Conservation (phyloP, 23 tunicate genomes). For the Corella eumyota region DNA sequence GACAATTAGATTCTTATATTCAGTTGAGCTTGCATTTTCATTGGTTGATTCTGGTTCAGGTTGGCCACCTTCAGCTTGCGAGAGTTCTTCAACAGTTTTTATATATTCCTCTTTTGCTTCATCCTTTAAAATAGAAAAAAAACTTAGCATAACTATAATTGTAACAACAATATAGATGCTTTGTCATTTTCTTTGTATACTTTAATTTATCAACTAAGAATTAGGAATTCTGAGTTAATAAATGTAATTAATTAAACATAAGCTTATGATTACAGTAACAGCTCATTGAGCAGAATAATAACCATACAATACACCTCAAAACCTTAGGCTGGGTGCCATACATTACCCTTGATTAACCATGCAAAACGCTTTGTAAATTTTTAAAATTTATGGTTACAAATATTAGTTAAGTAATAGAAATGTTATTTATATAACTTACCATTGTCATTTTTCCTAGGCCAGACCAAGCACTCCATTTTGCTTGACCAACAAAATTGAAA, state of each 20-base stretch:
- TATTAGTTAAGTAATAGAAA: not conserved
- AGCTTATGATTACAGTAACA: too few relatives aligned
- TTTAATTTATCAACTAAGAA: too few relatives aligned
- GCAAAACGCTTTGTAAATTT: not conserved
- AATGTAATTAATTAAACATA: too few relatives aligned
- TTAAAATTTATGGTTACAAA: not conserved
- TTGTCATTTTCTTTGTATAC: too few relatives aligned
- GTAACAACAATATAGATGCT: too few relatives aligned
- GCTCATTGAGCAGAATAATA: too few relatives aligned
- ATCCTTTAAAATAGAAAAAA: too few relatives aligned
- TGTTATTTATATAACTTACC: constrained; percentile 8
- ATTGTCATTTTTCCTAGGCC: constrained; percentile 49
- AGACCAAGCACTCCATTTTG: constrained; percentile 88
- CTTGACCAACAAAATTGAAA: constrained; percentile 89
- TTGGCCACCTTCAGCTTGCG: constrained; percentile 24
- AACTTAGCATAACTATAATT: too few relatives aligned
- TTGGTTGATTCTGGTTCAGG: not conserved
- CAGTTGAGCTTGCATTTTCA: constrained; percentile 2
- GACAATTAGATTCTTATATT: constrained; percentile 28
- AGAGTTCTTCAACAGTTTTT: constrained; percentile 36
- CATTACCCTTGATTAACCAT: too few relatives aligned
- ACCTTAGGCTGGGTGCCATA: too few relatives aligned
- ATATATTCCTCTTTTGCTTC: constrained; percentile 75
- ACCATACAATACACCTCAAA: too few relatives aligned
- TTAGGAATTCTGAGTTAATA: too few relatives aligned